A percentile compares a stretch with the other conserved stretches of the same genome.
Conservation (phyloP, 2,113 vertebrate species). For the Podilymbus podiceps region DNA sequence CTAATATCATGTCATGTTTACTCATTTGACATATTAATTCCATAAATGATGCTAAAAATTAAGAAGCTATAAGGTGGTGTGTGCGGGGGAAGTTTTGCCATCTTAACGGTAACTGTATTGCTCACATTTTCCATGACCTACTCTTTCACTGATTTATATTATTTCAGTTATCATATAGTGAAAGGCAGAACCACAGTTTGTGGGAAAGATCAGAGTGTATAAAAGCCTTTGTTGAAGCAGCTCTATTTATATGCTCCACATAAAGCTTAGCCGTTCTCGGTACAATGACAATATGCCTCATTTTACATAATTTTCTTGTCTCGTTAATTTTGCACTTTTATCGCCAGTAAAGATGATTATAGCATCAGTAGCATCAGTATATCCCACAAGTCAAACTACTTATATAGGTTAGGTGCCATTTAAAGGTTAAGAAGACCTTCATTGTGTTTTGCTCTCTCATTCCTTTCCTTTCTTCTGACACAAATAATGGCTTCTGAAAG, state of each 20-base stretch:
- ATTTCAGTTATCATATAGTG: background rate
- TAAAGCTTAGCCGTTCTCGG: background rate
- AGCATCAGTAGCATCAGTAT: background rate
- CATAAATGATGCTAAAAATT: background rate
- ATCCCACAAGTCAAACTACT: background rate
- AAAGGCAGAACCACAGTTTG: background rate
- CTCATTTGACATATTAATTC: background rate
- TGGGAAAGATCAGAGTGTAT: background rate
- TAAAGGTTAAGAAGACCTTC: conserved; percentile 21
- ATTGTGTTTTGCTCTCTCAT: background rate
- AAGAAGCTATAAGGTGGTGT: background rate
- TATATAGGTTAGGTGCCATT: background rate
- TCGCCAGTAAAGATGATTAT: background rate
- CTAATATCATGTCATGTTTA: background rate
- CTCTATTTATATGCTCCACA: background rate
- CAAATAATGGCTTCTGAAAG: conserved; percentile 35
- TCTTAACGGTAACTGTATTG: background rate
- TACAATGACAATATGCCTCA: background rate
- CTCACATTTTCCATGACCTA: background rate
- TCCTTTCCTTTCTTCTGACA: background rate
- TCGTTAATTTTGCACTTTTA: background rate
- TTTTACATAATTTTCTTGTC: background rate
- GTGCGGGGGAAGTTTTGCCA: background rate
- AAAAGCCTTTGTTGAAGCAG: conserved; percentile 3
- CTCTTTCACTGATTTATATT: background rate